Evolutionary conservation across 2,888 invertebrate genomes (phyloP).

Genomic region (Caenorhabditis sp.): DNA sequence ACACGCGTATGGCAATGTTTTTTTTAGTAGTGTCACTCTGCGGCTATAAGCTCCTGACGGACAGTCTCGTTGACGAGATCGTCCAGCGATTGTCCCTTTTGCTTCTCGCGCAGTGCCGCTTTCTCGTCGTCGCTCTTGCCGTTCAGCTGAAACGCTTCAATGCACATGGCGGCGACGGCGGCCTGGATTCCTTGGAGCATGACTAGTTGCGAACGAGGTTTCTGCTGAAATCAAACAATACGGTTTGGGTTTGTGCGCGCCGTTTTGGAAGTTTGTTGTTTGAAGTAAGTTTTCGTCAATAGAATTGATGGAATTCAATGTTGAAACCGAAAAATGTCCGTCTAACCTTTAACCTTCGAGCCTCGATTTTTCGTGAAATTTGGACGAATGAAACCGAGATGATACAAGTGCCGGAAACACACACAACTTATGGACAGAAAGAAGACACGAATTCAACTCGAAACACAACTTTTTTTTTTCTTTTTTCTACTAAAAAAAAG

Average conservation of each 20-base stretch:
- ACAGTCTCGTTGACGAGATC: conserved; percentile 51
- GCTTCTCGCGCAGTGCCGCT: conserved; percentile 15
- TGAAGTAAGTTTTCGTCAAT: no score
- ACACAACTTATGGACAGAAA: conserved; percentile 24
- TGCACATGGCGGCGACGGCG: conserved; percentile 53
- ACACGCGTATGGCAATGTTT: no score
- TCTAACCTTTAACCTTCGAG: no score
- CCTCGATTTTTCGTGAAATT: no score
- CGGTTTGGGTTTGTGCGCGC: not conserved
- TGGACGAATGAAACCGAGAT: no score
- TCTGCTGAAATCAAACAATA: conserved; percentile 44
- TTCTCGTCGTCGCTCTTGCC: conserved; percentile 46
- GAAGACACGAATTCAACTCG: conserved; percentile 9
- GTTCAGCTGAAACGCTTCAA: conserved; percentile 46
- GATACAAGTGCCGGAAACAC: no score
- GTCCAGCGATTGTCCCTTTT: conserved; percentile 39
- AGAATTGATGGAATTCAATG: no score
- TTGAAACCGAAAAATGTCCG: no score
- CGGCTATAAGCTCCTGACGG: conserved; percentile 49
- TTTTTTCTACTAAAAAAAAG: no score
- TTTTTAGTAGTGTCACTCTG: conserved; percentile 36
- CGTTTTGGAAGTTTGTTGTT: not conserved
- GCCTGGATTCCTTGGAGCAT: conserved; percentile 58
- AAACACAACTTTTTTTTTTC: no score
- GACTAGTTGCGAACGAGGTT: conserved; percentile 50